Conservation (phyloP, 2,888 invertebrate genomes). For the Hermaeophaga mercurialis region DNA sequence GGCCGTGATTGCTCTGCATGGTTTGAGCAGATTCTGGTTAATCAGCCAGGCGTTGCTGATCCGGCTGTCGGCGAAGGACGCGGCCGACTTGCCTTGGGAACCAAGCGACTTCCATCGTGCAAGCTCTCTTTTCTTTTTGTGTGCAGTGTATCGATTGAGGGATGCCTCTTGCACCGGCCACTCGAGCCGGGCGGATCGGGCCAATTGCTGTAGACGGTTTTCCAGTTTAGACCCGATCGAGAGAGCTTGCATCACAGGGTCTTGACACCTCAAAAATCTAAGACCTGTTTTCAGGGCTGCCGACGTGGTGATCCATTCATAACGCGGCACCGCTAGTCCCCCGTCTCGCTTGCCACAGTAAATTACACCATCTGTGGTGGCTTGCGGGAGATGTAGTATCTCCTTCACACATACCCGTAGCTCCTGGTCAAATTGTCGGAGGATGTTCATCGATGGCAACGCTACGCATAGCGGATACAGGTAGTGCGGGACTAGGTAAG, state of each 20-base stretch:
- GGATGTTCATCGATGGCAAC: constrained; percentile 31
- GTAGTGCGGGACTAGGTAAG: constrained; percentile 51
- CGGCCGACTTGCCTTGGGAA: constrained; percentile 44
- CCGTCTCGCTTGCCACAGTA: too few species aligned
- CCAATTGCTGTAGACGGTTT: constrained; percentile 20
- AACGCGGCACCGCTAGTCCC: constrained; percentile 45
- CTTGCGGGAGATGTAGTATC: constrained; percentile 44
- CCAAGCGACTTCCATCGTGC: constrained; percentile 38
- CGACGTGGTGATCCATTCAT: constrained; percentile 37
- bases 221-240: constrained; percentile 47
- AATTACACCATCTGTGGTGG: constrained; percentile 37
- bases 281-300: constrained; percentile 28
- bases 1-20: too few species aligned
- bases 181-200: constrained; percentile 32
- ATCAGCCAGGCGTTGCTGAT: too few species aligned
- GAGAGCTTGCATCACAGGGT: constrained; percentile 43
- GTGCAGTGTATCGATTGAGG: constrained; percentile 6
- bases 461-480: constrained; percentile 50
- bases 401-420: constrained; percentile 40
- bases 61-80: constrained; percentile 37
- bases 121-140: constrained; percentile 39
- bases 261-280: constrained; percentile 27
- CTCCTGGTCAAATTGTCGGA: constrained; percentile 42
- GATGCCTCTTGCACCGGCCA: constrained; percentile 9
- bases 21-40: too few species aligned